phyloP scores from a whole-genome alignment of 2,888 invertebrate species.

The Phengaris arion region DNA sequence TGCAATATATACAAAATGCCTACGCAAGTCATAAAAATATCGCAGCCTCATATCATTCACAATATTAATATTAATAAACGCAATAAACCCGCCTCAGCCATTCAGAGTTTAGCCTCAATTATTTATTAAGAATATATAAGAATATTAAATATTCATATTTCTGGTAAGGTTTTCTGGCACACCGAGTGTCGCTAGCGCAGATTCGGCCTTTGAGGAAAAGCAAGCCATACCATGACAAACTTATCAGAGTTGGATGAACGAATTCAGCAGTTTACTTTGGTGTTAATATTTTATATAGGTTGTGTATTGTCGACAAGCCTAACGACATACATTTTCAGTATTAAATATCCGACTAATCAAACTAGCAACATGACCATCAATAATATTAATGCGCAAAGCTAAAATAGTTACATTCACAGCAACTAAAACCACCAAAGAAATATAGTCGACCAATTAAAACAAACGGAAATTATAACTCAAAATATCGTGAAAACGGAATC shows the following conservation, averaged over 20 bases:
- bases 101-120: background rate
- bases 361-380: background rate
- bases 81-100: background rate
- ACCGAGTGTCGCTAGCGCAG: background rate
- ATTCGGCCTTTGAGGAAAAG: background rate
- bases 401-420: slow-evolving; percentile 6
- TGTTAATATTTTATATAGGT: background rate
- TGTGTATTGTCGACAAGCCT: background rate
- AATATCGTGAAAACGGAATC: slow-evolving; percentile 6
- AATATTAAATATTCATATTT: background rate
- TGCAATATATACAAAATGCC: slow-evolving; percentile 21
- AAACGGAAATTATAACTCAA: background rate
- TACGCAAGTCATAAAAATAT: slow-evolving; percentile 32
- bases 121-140: background rate
- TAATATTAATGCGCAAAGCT: background rate
- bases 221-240: background rate
- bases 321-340: background rate
- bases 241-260: background rate
- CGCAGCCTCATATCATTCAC: background rate
- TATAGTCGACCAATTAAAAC: background rate
- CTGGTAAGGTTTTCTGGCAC: background rate
- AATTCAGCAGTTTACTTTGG: background rate
- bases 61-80: background rate
- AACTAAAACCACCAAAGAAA: slow-evolving; percentile 12
- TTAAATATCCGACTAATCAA: background rate